Evolutionary conservation across 2,888 invertebrate genomes (phyloP).

Genomic region (Halictus ligatus): DNA sequence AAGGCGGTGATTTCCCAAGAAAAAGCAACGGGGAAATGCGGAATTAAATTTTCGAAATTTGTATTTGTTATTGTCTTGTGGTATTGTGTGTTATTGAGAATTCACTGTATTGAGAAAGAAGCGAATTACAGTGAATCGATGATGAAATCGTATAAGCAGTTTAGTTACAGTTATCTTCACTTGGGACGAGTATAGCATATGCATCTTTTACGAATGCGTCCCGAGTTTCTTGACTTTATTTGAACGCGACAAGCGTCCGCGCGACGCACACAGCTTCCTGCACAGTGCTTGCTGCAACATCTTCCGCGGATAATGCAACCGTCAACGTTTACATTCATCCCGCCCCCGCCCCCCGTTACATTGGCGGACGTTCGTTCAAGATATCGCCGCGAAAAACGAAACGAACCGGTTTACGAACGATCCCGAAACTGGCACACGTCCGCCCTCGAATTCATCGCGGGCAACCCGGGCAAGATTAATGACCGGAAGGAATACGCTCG

Average conservation of each 20-base stretch:
- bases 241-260: neutral
- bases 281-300: neutral
- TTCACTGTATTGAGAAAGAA: too few species aligned
- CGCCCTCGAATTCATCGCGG: conserved; percentile 62
- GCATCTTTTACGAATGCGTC: neutral
- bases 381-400: conserved; percentile 34
- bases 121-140: too few species aligned
- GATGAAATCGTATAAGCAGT: neutral
- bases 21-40: neutral
- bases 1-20: neutral
- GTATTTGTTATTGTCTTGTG: too few species aligned
- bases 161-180: too few species aligned
- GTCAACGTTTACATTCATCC: conserved; percentile 8
- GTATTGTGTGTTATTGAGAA: too few species aligned
- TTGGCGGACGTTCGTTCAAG: conserved; percentile 19
- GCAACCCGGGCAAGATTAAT: conserved; percentile 73
- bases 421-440: conserved; percentile 62
- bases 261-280: neutral
- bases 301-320: conserved; percentile 1
- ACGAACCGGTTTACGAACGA: conserved; percentile 50
- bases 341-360: neutral
- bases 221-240: neutral
- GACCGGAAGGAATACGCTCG: conserved; percentile 73
- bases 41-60: conserved; percentile 8
- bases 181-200: too few species aligned